phyloP scores from a whole-genome alignment of 35 echinoderm and acorn worm species.

The Patiria miniata region DNA sequence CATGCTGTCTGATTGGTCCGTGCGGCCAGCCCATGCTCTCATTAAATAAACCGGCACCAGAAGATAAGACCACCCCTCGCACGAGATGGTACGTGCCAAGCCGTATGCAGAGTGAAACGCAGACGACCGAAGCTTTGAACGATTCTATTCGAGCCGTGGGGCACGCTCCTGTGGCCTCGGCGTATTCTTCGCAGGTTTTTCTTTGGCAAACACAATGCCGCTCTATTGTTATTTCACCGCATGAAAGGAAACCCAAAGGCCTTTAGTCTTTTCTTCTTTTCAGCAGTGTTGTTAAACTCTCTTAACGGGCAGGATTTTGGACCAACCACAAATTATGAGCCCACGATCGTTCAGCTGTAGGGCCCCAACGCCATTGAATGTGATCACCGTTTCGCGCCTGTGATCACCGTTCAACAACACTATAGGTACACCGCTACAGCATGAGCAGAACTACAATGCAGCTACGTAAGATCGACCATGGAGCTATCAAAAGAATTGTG shows the following conservation, averaged over 20 bases:
- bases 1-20: conserved; percentile 12
- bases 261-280: conserved; percentile 5
- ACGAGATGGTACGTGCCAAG: conserved; percentile 12
- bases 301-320: not conserved
- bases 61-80: not conserved
- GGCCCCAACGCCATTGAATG: too few species aligned
- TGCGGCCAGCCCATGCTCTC: conserved; percentile 15
- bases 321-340: not conserved
- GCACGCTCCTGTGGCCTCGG: not conserved
- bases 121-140: not conserved
- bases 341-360: too few species aligned
- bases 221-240: not conserved
- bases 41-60: conserved; percentile 1
- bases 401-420: too few species aligned
- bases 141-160: conserved; percentile 18
- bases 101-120: not conserved
- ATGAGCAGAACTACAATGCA: too few species aligned
- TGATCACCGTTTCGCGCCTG: too few species aligned
- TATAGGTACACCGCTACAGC: too few species aligned
- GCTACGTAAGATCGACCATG: too few species aligned
- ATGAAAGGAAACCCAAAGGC: conserved; percentile 10
- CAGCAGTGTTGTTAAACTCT: conserved; percentile 21
- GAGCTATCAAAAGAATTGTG: too few species aligned
- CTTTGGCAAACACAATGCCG: conserved; percentile 22
- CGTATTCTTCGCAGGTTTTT: conserved; percentile 18